Conservation (phyloP, 2,888 invertebrate genomes). For the Selenia dentaria region DNA sequence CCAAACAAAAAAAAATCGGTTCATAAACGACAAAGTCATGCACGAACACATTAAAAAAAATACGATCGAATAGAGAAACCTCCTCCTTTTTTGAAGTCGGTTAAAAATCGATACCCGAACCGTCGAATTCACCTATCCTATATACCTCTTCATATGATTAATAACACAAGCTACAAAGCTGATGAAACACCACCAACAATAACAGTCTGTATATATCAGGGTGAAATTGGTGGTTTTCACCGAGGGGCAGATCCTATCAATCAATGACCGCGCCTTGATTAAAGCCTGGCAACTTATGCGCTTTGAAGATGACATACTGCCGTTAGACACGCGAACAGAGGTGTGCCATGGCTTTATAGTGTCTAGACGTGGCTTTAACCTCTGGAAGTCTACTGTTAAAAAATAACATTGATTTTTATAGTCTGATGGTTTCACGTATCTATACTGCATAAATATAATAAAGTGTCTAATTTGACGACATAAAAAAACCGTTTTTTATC, state of each 20-base stretch:
- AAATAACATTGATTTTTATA: no score
- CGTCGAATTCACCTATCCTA: background rate
- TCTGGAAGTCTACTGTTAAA: no score
- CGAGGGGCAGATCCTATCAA: conserved; percentile 65
- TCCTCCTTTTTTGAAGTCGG: no score
- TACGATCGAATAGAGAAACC: no score
- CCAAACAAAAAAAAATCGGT: no score
- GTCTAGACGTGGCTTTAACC: conserved; percentile 20
- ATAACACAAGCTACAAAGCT: background rate
- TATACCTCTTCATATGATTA: background rate
- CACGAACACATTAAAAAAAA: no score
- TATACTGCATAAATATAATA: no score
- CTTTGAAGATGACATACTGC: conserved; percentile 78
- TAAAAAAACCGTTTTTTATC: no score
- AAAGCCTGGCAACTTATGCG: conserved; percentile 67
- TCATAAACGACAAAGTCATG: no score
- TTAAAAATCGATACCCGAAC: no score
- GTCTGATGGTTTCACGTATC: no score
- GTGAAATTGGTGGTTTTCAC: conserved; percentile 27
- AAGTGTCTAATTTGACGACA: no score
- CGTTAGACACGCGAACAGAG: conserved; percentile 60
- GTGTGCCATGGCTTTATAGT: conserved; percentile 1
- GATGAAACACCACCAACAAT: background rate
- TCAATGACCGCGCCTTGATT: conserved; percentile 80
- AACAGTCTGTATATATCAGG: conserved; percentile 6